phyloP scores from a whole-genome alignment of 2,888 invertebrate species.

The Julus scandinavius region DNA sequence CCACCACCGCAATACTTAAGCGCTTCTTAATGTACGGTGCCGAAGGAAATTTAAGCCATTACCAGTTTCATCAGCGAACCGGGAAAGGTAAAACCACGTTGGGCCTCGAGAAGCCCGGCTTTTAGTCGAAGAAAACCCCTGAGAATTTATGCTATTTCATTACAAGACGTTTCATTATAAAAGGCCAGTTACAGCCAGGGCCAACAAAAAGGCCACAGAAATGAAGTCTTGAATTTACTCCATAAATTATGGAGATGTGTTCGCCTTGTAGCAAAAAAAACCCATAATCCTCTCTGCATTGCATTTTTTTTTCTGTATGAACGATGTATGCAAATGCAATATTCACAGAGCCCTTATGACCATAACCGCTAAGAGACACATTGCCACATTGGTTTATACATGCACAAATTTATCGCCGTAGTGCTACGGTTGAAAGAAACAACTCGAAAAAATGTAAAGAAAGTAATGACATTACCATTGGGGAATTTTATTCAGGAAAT shows the following conservation, averaged over 20 bases:
- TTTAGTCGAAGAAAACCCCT: slow-evolving; percentile 14
- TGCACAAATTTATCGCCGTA: not conserved
- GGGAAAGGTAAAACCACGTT: slow-evolving; percentile 10
- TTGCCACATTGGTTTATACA: not conserved
- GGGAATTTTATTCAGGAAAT: not conserved
- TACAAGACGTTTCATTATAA: not conserved
- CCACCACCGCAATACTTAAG: slow-evolving; percentile 38
- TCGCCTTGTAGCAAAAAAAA: not conserved
- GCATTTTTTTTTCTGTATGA: not conserved
- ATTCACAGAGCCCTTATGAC: slow-evolving; percentile 4
- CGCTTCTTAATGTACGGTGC: slow-evolving; percentile 28
- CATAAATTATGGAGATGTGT: slow-evolving; percentile 38
- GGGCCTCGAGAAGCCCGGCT: not conserved
- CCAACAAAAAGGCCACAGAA: not conserved
- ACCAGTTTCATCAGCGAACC: slow-evolving; percentile 34
- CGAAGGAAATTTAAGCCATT: slow-evolving; percentile 33
- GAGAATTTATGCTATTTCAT: not conserved
- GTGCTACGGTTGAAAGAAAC: not conserved
- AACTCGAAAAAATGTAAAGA: not conserved
- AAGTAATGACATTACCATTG: not conserved
- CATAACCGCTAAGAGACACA: not conserved
- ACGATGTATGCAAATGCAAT: slow-evolving; percentile 34
- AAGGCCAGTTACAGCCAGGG: not conserved
- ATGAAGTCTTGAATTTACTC: not conserved
- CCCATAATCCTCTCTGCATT: not conserved